phyloP scores from a whole-genome alignment of 2,797 vertebrate genomes.

The Microctenopoma steveboyesi region DNA sequence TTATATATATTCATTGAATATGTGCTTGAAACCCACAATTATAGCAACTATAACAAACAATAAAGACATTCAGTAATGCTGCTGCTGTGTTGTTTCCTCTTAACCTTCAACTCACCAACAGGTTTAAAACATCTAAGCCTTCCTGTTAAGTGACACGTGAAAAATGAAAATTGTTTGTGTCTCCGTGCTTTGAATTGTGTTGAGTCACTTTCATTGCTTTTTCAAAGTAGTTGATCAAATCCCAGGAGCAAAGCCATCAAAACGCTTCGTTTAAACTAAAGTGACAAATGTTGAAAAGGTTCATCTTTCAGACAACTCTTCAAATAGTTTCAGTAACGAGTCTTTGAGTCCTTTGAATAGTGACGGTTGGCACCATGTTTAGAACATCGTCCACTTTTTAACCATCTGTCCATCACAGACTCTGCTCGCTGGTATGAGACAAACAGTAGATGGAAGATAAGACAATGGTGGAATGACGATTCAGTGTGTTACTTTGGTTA shows the following conservation, averaged over 20 bases:
- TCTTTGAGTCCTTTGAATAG: constrained; percentile 44
- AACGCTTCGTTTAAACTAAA: constrained; percentile 29
- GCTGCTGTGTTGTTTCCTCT: constrained; percentile 7
- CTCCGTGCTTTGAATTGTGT: neutral
- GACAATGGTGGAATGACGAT: neutral
- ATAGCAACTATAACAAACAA: neutral
- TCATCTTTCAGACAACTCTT: constrained; percentile 51
- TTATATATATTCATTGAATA: no score
- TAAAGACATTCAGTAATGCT: neutral
- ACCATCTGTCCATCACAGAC: constrained; percentile 51
- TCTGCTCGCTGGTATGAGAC: constrained; percentile 61
- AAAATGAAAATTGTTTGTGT: constrained; percentile 20
- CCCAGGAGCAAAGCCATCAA: constrained; percentile 36
- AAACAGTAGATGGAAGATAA: constrained; percentile 40
- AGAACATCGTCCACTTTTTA: constrained; percentile 67
- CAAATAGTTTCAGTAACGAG: constrained; percentile 34
- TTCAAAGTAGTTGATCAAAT: constrained; percentile 45
- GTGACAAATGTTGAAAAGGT: constrained; percentile 32
- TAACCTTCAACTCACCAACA: constrained; percentile 25
- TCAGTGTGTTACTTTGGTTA: no score
- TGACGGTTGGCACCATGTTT: constrained; percentile 41
- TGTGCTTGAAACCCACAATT: neutral
- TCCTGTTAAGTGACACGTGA: constrained; percentile 6
- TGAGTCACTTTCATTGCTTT: constrained; percentile 35
- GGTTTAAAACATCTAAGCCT: neutral